These are phyloP conservation scores for Micrasema longulum DNA, from an alignment of 1,140 invertebrate species.

Conservation along the genomic window DNA sequence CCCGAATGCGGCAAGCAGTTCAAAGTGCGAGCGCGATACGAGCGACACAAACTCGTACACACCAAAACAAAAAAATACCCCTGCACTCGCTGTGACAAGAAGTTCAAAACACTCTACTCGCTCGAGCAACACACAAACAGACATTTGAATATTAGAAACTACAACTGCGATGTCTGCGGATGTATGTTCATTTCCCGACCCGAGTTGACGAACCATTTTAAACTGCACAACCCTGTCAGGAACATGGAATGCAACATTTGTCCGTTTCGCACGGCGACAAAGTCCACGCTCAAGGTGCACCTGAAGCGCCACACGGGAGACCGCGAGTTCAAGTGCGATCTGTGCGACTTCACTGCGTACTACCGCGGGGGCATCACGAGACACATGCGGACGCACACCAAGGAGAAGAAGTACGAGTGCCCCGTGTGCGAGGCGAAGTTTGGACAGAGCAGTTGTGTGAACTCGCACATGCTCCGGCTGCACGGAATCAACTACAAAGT, in stretches of 20 bases:
- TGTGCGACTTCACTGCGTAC: constrained; percentile 12
- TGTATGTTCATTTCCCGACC: constrained; percentile 63
- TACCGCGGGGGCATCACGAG: not conserved
- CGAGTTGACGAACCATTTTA: constrained; percentile 60
- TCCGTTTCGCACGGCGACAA: constrained; percentile 64
- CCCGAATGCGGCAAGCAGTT: constrained; percentile 73
- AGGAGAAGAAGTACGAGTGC: constrained; percentile 31
- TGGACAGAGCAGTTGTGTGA: constrained; percentile 62
- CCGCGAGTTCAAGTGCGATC: constrained; percentile 30
- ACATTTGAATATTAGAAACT: constrained; percentile 64
- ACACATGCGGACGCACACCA: constrained; percentile 23
- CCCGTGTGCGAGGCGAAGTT: constrained; percentile 62
- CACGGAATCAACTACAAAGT: too few species aligned
- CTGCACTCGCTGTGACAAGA: constrained; percentile 60
- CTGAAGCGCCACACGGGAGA: constrained; percentile 41
- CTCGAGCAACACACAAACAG: constrained; percentile 62
- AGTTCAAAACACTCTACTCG: constrained; percentile 61
- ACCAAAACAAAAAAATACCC: constrained; percentile 57
- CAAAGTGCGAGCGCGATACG: constrained; percentile 64
- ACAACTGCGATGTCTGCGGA: constrained; percentile 65
- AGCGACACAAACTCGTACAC: constrained; percentile 63
- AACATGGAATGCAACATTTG: constrained; percentile 67
- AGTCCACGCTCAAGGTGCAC: constrained; percentile 61
- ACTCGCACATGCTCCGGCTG: constrained; percentile 63
- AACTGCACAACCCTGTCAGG: constrained; percentile 67